A percentile compares a stretch with the other conserved stretches of the same genome.
Conservation (phyloP, 2,888 invertebrate species). For the Calliscelio sp. region DNA sequence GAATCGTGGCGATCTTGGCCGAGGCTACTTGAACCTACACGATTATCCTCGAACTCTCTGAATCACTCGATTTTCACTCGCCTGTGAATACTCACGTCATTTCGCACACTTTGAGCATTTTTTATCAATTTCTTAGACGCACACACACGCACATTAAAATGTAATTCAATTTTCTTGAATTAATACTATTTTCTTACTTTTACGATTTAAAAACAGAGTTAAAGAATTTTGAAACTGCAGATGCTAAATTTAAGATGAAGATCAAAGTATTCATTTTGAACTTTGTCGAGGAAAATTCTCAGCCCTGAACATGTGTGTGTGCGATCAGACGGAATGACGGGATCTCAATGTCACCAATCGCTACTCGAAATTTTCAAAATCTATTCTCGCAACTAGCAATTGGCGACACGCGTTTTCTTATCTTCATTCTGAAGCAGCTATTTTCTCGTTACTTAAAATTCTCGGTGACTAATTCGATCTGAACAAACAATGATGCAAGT, state of each 20-base stretch:
- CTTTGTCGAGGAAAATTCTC: neutral
- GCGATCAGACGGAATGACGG: neutral
- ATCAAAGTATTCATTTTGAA: conserved; percentile 14
- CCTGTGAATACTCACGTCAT: conserved; percentile 19
- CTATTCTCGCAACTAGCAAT: neutral
- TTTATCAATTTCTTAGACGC: too few species aligned
- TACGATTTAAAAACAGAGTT: too few species aligned
- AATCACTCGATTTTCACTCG: conserved; percentile 61
- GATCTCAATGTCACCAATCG: neutral
- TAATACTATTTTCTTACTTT: too few species aligned
- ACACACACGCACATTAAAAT: too few species aligned
- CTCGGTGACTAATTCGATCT: conserved; percentile 33
- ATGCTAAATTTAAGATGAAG: too few species aligned
- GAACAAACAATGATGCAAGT: conserved; percentile 26
- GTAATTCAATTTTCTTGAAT: too few species aligned
- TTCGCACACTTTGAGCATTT: neutral
- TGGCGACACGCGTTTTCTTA: neutral
- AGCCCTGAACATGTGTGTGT: conserved; percentile 13
- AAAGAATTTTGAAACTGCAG: too few species aligned
- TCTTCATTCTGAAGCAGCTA: neutral
- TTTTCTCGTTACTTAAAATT: neutral
- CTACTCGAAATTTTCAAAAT: neutral
- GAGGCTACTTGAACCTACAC: conserved; percentile 61
- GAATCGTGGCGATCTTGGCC: conserved; percentile 59
- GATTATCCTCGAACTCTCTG: conserved; percentile 66